phyloP scores from a whole-genome alignment of 2,888 invertebrate genomes.

The Cylindroiulus punctatus region DNA sequence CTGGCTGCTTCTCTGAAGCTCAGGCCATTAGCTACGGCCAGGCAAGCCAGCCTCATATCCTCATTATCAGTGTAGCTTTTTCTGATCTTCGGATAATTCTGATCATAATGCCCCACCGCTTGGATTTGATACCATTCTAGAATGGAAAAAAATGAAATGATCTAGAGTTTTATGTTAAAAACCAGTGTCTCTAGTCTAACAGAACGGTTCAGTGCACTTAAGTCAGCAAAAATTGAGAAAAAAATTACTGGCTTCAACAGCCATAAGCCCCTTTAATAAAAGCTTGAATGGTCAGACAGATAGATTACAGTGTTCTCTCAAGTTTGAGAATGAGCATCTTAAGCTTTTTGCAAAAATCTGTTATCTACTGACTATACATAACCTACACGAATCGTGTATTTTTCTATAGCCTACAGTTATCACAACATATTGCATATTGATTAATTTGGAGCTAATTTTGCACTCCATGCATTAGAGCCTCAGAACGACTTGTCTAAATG shows the following conservation, averaged over 20 bases:
- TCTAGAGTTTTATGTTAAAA: background rate
- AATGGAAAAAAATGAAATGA: conserved; percentile 29
- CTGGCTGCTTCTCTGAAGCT: conserved; percentile 44
- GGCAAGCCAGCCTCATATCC: conserved; percentile 35
- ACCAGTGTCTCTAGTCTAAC: background rate
- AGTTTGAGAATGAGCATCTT: too few species aligned
- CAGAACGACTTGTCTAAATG: too few species aligned
- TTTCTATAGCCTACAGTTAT: too few species aligned
- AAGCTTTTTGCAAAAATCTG: too few species aligned
- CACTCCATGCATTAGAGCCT: too few species aligned
- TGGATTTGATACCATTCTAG: conserved; percentile 30
- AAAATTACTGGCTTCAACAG: background rate
- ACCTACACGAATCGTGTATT: too few species aligned
- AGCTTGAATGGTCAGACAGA: background rate
- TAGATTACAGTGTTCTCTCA: background rate
- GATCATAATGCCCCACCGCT: conserved; percentile 12
- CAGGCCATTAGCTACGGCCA: conserved; percentile 47
- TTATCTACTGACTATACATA: too few species aligned
- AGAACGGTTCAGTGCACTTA: too few species aligned
- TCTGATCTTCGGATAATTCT: conserved; percentile 4
- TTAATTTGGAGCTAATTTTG: too few species aligned
- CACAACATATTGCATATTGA: too few species aligned
- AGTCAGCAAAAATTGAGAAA: too few species aligned
- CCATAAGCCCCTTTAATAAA: background rate
- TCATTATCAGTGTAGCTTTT: conserved; percentile 39